Evolutionary conservation across 2,113 vertebrate genomes (phyloP), one percentile per base, ranked within the genome.

Genomic region (Ictidomys tridecemlineatus): DNA sequence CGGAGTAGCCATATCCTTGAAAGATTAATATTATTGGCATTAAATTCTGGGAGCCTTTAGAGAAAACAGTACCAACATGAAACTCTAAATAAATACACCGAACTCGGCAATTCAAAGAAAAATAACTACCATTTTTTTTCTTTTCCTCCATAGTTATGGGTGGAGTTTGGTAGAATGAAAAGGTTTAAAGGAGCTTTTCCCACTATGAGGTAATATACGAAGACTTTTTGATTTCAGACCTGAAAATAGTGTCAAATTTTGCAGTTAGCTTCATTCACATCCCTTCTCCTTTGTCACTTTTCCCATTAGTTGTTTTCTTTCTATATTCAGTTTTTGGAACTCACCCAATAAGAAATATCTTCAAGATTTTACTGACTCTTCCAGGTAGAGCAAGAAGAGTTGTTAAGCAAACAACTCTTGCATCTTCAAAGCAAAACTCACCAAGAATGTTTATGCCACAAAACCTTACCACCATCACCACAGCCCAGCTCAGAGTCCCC

Each of bases 381-480:
- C 78, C 10, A 82, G 7, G 5, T 67, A 45, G 32, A 92, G 17
- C 51, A 96, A 74, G 26, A 78, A 90, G 83, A 63, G 79, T 92
- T 86, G 8, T 53, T 61, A 85, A 17, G 69, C 56, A 73, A 89
- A 69, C 45, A 96, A 97, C 37, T n/a, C 97, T 95, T 95, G 91
- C 79, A 91, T 92, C 67, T 79, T 80, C 96, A 91, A 98, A 97
- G 74, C 73, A 73, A 95, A 91, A 91, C 89, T 42, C 39, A 86
- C 14, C 0, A 53, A 96, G 97, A 89, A 95, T 86, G 80, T 77
- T 87, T 83, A 82, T 37, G 93, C 95, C 96, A 89, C 97, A 98
- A 98, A 97, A 97, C 95, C 89, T 93, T 96, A 93, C 30, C 30
- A 42, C 86, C 96, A 91, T 30, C 34, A 48, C 86, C 69, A 39